Evolutionary conservation across 2,888 invertebrate species (phyloP), one percentile per base, ranked within the genome.

Genomic region (Mythimna loreyi): DNA sequence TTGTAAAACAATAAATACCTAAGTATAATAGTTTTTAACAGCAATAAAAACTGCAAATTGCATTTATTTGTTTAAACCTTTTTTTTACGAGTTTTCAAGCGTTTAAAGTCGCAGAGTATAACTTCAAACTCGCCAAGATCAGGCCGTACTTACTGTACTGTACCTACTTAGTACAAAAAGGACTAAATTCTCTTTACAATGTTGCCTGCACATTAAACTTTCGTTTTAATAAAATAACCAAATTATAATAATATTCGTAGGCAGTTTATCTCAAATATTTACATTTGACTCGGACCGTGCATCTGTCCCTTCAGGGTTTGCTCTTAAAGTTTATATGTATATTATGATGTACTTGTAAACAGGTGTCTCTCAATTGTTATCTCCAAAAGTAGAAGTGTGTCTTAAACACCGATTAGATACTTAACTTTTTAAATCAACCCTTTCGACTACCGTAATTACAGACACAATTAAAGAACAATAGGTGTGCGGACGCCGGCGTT

Each of bases 321-420:
- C 23, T 52, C 11, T 23, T 23, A 21, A 40, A 33, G 25, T 66
- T 53, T 62, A 60, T 65, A 62, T 59, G 63, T 73, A 73, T 16
- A 47, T 7, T n/a, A n/a, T n/a, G n/a, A 5, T 5, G 6, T 40
- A 40, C 40, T 19, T 40, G 0, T 33, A 40, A 71, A 75, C 75
- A 77, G 75, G 75, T 75, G 75, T 4, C 25, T 49, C 43, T 59
- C 5, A 52, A 63, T 66, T 71, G 65, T 72, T 76, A 67, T 75
- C 77, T 52, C 77, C 72, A 66, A 77, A 72, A 59, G 33, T 60
- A 52, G 64, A 55, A 36, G 40, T 28, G 25, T 60, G 50, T 43
- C 28, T 25, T 52, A 43, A 53, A 57, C 28, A 57, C n/a, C 23
- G 30, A 73, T 52, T 58, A 62, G 52, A 28, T 61, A 63, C 8